Evolutionary conservation across 2,797 vertebrate species (phyloP), one percentile per base, ranked within the genome.

Genomic region (Eulemur coronatus): DNA sequence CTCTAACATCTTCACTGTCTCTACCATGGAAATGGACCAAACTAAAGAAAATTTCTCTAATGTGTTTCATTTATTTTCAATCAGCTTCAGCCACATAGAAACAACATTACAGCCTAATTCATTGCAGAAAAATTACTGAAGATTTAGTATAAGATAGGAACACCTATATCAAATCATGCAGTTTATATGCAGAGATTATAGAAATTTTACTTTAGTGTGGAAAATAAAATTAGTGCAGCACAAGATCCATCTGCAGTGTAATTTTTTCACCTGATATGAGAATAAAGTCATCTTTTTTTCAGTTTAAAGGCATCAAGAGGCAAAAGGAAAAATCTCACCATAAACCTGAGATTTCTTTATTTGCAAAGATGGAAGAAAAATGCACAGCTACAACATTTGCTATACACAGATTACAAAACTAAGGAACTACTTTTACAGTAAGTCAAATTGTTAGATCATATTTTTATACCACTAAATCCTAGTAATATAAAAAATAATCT

Each of bases 401-500:
- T 95, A 9, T 76, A 55, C 48, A 79, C 8, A 84, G 87, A 95
- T 96, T 69, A 87, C 28, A 91, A 97, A 94, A 88, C 35, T 20
- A 84, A 95, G 76, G 55, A 87, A 89, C 70, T 69, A 61, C 92
- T 88, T 96, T 97, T 78, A 95, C 70, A 92, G 67, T 84, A 95
- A 95, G 92, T 95, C 89, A 96, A 89, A 93, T 93, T 94, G 76
- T 96, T 94, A 84, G 78, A 86, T 95, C 73, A 52, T 52, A 85
- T 89, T 97, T 96, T 96, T 79, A 94, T 2, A 87, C 81, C 43
- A 87, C 79, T 76, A 95, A 94, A 94, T 96, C 95, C 82, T 87
- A 57, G 81, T 90, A 89, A 97, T 97, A 76, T 91, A 85, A 92
- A 96, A 96, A 92, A 70, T 85, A 97, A 95, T 92, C 89, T 84